phyloP scores from a whole-genome alignment of 2,113 vertebrate species.

The Podarcis cretensis region DNA sequence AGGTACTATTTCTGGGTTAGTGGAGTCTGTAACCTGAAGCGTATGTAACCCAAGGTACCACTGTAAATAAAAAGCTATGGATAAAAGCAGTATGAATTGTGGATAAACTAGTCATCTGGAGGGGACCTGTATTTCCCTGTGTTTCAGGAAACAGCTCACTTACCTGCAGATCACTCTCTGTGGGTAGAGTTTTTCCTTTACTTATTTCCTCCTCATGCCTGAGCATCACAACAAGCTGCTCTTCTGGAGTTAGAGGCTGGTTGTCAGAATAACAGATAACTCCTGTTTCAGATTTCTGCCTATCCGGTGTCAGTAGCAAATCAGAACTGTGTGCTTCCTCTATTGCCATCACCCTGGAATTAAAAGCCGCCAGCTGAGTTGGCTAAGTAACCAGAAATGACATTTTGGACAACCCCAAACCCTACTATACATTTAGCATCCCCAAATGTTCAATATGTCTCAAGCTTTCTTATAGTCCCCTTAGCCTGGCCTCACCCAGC shows the following conservation, averaged over 20 bases:
- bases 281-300: background rate
- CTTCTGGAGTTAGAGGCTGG: conserved; percentile 80
- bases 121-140: background rate
- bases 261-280: conserved; percentile 44
- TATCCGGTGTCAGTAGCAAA: background rate
- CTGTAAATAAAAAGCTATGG: no score
- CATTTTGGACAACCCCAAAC: background rate
- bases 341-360: conserved; percentile 23
- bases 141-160: conserved; percentile 14
- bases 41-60: no score
- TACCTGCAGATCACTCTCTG: conserved; percentile 83
- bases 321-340: background rate
- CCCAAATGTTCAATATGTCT: background rate
- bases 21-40: no score
- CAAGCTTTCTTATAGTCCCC: background rate
- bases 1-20: no score
- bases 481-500: no score
- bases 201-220: conserved; percentile 73
- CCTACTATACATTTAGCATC: background rate
- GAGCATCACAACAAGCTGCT: conserved; percentile 84
- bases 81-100: no score
- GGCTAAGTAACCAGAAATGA: conserved; percentile 8
- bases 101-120: no score
- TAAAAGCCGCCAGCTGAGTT: background rate
- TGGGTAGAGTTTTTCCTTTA: conserved; percentile 69